Base-by-base conservation (phyloP, 2,113 vertebrate genomes). In the Pollachius pollachius region DNA sequence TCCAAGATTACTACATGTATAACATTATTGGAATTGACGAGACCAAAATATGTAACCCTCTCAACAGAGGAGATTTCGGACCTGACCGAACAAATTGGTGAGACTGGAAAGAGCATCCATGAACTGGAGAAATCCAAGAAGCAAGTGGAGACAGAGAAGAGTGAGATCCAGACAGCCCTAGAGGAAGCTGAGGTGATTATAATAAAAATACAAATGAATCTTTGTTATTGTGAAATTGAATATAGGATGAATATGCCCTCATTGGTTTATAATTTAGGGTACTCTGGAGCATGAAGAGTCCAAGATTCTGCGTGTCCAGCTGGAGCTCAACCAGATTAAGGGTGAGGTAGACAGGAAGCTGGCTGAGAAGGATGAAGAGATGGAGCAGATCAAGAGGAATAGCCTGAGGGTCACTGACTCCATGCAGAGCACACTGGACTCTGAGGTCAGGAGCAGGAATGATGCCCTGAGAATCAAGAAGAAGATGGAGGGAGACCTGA, bases 341-440 rank as follows among this genome's bases (percentile, higher is more conserved):
- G 83, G 92, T 67, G 93, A 95, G 74, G 87, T 94, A 0, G 91
- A 89, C 5, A 89, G 91, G 18, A 94, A 92, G 75, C 77, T 92
- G 0, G 87, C 87, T 0, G 93, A 94, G 80, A 94, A 95, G 71
- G 93, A 94, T 4, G 92, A 95, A 37, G 94, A 95, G 85, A 89
- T 92, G 0, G 90, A 88, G 69, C 92, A 94, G 81, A 71, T 94
- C 69, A 94, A 92, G 84, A 91, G 90, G 80, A 93, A 91, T 74
- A 81, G 91, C 4, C 90, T 93, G 80, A 89, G 77, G 23, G 78
- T 85, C 0, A 86, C 90, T 54, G 93, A 95, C 57, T 83, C 88
- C 3, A 91, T 94, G 93, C 93, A 94, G 82, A 65, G 74, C 0
- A 86, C 82, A 54, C 77, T 94, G 79, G 93, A 93, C 9, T 75